Conservation (phyloP, 2,797 vertebrate genomes). For the Chaenodraco wilsoni region DNA sequence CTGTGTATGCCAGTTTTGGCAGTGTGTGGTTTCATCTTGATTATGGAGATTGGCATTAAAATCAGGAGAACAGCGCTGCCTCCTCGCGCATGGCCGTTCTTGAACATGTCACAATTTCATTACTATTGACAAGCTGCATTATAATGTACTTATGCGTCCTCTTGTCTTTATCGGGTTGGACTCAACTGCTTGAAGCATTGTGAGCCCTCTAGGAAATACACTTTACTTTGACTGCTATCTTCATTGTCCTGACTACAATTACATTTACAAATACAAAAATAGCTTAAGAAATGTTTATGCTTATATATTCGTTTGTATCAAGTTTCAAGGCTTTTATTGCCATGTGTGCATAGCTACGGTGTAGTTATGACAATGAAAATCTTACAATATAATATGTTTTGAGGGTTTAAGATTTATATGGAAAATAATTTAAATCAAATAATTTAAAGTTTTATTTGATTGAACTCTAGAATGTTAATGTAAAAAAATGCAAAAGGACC, state of each 20-base stretch:
- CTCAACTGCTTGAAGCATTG: slow-evolving; percentile 58
- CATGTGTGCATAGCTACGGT: no score
- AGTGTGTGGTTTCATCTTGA: slow-evolving; percentile 83
- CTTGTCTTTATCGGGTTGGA: slow-evolving; percentile 61
- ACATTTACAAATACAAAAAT: slow-evolving; percentile 4
- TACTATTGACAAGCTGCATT: slow-evolving; percentile 88
- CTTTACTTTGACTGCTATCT: slow-evolving; percentile 41
- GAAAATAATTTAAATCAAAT: not conserved
- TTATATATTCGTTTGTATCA: not conserved
- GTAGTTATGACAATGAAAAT: no score
- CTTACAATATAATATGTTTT: not conserved
- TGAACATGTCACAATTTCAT: slow-evolving; percentile 81
- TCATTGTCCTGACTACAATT: not conserved
- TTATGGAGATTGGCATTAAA: slow-evolving; percentile 88
- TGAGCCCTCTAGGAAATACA: slow-evolving; percentile 42
- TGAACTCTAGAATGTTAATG: not conserved
- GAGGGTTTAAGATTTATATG: not conserved
- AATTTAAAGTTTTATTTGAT: not conserved
- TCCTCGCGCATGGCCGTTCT: slow-evolving; percentile 75
- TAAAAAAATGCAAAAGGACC: not conserved
- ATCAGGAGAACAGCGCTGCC: slow-evolving; percentile 74
- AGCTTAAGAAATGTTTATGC: not conserved
- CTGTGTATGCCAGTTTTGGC: slow-evolving; percentile 71
- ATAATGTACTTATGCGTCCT: slow-evolving; percentile 83
- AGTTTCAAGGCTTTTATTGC: no score